phyloP scores from a whole-genome alignment of 2,888 invertebrate genomes.

The Icerya purchasi region DNA sequence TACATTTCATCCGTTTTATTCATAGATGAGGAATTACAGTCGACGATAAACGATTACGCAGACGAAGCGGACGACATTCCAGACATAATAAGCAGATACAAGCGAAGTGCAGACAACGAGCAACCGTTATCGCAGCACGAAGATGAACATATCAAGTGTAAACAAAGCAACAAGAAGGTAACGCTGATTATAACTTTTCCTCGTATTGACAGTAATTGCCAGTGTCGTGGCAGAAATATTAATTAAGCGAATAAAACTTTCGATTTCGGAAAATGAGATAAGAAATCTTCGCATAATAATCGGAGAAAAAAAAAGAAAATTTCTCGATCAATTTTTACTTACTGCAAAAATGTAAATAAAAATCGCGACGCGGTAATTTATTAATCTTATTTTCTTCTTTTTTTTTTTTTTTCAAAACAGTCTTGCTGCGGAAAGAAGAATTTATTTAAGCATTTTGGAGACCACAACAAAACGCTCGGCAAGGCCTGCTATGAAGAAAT shows the following conservation, averaged over 20 bases:
- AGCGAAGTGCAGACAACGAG: neutral
- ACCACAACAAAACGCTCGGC: conserved; percentile 14
- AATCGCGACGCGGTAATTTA: too few species aligned
- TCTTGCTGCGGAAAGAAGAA: conserved; percentile 17
- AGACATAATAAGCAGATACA: neutral
- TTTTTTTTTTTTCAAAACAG: too few species aligned
- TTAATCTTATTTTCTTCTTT: too few species aligned
- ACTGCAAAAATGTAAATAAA: too few species aligned
- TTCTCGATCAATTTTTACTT: too few species aligned
- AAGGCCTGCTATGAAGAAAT: conserved; percentile 16
- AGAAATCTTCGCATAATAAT: too few species aligned
- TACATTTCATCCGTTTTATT: too few species aligned
- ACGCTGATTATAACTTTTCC: neutral
- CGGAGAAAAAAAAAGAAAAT: too few species aligned
- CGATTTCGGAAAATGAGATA: too few species aligned
- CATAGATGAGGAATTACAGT: neutral
- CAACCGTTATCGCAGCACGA: neutral
- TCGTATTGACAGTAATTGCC: too few species aligned
- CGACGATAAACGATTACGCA: neutral
- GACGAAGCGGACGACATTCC: neutral
- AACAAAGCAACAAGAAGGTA: conserved; percentile 16
- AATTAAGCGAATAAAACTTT: too few species aligned
- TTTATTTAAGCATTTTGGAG: conserved; percentile 16
- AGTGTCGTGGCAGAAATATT: too few species aligned
- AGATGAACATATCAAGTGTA: conserved; percentile 17